Percentiles rank a stretch among this genome's conserved stretches.
Conservation (phyloP, 2,888 invertebrate genomes). For the Molorchus minor region DNA sequence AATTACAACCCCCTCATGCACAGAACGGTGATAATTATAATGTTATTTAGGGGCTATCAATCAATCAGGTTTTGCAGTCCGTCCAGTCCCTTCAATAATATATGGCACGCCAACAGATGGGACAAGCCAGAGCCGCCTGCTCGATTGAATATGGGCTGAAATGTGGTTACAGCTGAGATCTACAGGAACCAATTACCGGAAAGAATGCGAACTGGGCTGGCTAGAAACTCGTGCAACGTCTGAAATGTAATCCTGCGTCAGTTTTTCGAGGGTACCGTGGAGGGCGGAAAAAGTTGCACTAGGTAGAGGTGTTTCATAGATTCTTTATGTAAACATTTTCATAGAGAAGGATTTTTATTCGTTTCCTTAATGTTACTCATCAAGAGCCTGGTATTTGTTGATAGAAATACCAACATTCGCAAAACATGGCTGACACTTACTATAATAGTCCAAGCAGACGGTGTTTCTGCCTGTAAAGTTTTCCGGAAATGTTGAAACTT, state of each 20-base stretch:
- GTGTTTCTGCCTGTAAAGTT: too few relatives aligned
- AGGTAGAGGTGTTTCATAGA: too few relatives aligned
- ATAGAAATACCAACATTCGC: too few relatives aligned
- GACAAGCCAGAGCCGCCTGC: constrained; percentile 32
- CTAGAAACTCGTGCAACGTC: constrained; percentile 8
- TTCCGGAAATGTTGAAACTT: too few relatives aligned
- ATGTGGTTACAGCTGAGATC: constrained; percentile 33
- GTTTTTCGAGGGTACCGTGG: background rate
- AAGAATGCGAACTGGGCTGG: constrained; percentile 23
- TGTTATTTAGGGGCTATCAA: constrained; percentile 30
- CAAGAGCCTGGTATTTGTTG: too few relatives aligned
- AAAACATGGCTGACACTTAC: too few relatives aligned
- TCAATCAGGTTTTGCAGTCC: constrained; percentile 28
- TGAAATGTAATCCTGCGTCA: constrained; percentile 2
- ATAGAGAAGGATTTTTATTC: too few relatives aligned
- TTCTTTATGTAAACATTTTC: too few relatives aligned
- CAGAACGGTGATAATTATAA: constrained; percentile 18
- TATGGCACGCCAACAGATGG: constrained; percentile 33
- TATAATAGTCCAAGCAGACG: too few relatives aligned
- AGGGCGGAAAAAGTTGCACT: background rate
- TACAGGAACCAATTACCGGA: constrained; percentile 31
- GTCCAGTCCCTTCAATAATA: constrained; percentile 25
- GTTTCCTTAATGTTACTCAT: too few relatives aligned
- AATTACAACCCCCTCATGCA: constrained; percentile 10
- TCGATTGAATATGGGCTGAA: constrained; percentile 30